Conservation (phyloP, 1,140 invertebrate species). For the Gryon sp. region DNA sequence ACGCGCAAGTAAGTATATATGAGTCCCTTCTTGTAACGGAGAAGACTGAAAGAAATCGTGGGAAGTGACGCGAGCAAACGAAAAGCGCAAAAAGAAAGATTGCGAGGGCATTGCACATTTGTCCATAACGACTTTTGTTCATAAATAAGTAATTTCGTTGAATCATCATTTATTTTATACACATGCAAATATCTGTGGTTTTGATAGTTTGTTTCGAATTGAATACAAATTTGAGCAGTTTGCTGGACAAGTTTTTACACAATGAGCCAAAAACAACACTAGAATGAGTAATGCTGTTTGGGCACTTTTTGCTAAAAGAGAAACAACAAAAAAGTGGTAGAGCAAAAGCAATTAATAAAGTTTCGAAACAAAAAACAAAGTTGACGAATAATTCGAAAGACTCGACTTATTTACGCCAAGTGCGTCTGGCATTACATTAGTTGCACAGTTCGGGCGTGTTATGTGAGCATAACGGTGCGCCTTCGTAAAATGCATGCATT, state of each 20-base stretch:
- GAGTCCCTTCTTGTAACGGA: background rate
- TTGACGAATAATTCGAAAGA: slow-evolving; percentile 19
- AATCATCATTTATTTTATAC: no score
- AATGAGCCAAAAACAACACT: no score
- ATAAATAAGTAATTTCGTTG: background rate
- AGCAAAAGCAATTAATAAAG: no score
- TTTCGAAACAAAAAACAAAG: no score
- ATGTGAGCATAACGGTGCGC: slow-evolving; percentile 39
- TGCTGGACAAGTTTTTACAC: no score
- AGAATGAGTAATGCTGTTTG: no score
- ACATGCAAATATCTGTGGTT: no score
- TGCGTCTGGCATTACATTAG: slow-evolving; percentile 13
- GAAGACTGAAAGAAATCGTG: slow-evolving; percentile 46
- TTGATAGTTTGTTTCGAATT: no score
- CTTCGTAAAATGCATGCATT: slow-evolving; percentile 12
- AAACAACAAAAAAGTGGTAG: no score
- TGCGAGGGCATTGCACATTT: background rate
- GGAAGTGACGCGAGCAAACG: slow-evolving; percentile 22
- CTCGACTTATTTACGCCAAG: slow-evolving; percentile 17
- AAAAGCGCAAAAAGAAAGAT: slow-evolving; percentile 10
- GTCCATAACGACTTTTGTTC: slow-evolving; percentile 26
- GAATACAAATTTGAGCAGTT: no score
- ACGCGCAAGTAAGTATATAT: slow-evolving; percentile 51
- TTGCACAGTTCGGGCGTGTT: slow-evolving; percentile 2
- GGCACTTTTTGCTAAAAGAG: no score